These are phyloP conservation scores for Papilio xuthus DNA, from an alignment of 1,140 invertebrate genomes.

Conservation along the genomic window DNA sequence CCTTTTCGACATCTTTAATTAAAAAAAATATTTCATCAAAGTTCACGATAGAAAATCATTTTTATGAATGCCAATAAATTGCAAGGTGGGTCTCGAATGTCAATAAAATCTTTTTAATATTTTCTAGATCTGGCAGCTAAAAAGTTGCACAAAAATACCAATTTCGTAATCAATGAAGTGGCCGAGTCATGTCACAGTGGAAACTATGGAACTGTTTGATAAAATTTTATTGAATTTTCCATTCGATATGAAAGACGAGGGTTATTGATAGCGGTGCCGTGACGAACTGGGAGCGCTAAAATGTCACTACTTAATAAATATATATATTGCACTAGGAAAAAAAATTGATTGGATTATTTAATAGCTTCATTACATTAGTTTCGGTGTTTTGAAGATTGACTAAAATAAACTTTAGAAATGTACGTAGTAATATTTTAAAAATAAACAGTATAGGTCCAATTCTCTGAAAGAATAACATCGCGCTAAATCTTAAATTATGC, in stretches of 20 bases:
- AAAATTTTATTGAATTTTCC: slow-evolving; percentile 79
- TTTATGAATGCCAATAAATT: not conserved
- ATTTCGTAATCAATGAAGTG: slow-evolving; percentile 57
- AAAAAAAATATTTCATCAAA: too few relatives aligned
- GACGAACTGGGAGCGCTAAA: slow-evolving; percentile 57
- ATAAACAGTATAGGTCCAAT: too few relatives aligned
- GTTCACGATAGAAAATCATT: too few relatives aligned
- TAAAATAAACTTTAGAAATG: too few relatives aligned
- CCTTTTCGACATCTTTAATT: too few relatives aligned
- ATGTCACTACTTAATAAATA: slow-evolving; percentile 37
- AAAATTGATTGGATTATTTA: too few relatives aligned
- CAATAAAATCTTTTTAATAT: not conserved
- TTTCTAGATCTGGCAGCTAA: not conserved
- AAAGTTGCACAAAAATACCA: slow-evolving; percentile 13
- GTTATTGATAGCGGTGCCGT: slow-evolving; percentile 68
- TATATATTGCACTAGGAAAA: too few relatives aligned
- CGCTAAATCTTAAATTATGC: too few relatives aligned
- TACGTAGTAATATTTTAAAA: too few relatives aligned
- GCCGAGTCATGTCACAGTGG: slow-evolving; percentile 48
- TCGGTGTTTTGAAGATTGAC: too few relatives aligned
- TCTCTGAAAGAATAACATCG: too few relatives aligned
- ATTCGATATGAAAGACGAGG: slow-evolving; percentile 64
- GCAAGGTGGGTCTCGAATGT: not conserved
- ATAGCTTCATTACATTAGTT: too few relatives aligned
- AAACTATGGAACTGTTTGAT: slow-evolving; percentile 72